phyloP scores from a whole-genome alignment of 2,113 vertebrate species.

The Neotragus moschatus region DNA sequence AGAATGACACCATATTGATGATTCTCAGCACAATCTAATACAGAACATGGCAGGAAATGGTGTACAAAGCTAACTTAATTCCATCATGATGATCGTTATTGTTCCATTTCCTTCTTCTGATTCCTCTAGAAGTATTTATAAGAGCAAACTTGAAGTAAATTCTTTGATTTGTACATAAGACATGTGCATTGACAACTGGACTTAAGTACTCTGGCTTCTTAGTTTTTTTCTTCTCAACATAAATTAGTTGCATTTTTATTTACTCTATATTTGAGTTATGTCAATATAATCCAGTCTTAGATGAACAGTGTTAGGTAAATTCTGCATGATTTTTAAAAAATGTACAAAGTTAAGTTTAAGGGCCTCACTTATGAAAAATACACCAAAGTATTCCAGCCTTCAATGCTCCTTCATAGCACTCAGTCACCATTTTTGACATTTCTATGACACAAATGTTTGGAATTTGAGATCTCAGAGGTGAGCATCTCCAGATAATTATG shows the following conservation, averaged over 20 bases:
- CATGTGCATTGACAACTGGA: neutral
- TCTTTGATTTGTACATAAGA: neutral
- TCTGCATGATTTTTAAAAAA: neutral
- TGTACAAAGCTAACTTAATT: neutral
- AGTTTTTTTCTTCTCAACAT: neutral
- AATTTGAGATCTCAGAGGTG: neutral
- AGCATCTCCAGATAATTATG: neutral
- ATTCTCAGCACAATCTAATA: neutral
- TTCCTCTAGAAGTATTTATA: neutral
- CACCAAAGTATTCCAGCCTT: neutral
- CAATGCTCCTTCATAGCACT: neutral
- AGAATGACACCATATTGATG: neutral
- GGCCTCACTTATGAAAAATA: neutral
- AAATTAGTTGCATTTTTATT: neutral
- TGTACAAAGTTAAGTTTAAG: neutral
- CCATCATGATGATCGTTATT: neutral
- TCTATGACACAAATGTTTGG: neutral
- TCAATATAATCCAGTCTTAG: neutral
- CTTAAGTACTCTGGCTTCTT: neutral
- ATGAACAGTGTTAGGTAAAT: neutral
- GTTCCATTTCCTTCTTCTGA: neutral
- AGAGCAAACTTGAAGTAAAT: neutral
- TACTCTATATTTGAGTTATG: neutral
- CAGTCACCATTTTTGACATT: neutral
- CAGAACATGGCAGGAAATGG: neutral